These are phyloP conservation scores for Promerops cafer DNA, from an alignment of 2,113 vertebrate genomes.

Conservation along the genomic window DNA sequence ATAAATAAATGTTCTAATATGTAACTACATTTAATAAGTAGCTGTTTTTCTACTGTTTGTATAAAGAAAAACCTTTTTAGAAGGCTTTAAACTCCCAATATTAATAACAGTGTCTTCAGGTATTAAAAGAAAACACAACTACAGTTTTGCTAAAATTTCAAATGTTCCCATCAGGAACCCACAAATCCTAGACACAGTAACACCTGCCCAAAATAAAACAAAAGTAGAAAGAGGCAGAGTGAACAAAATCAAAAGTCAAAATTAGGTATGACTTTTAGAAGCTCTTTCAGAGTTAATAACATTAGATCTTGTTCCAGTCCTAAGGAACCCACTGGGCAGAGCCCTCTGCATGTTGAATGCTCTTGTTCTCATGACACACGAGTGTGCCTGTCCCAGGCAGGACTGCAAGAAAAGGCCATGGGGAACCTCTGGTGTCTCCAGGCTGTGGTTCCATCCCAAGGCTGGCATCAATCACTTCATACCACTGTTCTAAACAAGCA, in stretches of 20 bases:
- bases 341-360: accelerated
- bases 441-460: background rate
- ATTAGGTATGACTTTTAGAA: background rate
- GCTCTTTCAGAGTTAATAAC: background rate
- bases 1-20: background rate
- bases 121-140: background rate
- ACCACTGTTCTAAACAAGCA: background rate
- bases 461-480: background rate
- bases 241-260: background rate
- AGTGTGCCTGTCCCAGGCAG: background rate
- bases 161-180: background rate
- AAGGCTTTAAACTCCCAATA: background rate
- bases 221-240: background rate
- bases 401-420: accelerated
- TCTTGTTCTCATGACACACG: accelerated
- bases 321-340: background rate
- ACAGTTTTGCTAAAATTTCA: background rate
- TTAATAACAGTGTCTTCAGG: background rate
- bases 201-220: background rate
- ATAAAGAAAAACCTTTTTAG: background rate
- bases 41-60: background rate
- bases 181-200: background rate
- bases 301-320: background rate
- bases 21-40: background rate
- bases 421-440: background rate